A percentile compares a stretch with the other conserved stretches of the same genome.
phyloP scores from a whole-genome alignment of 2,888 invertebrate species.

The Cosmia trapezina region DNA sequence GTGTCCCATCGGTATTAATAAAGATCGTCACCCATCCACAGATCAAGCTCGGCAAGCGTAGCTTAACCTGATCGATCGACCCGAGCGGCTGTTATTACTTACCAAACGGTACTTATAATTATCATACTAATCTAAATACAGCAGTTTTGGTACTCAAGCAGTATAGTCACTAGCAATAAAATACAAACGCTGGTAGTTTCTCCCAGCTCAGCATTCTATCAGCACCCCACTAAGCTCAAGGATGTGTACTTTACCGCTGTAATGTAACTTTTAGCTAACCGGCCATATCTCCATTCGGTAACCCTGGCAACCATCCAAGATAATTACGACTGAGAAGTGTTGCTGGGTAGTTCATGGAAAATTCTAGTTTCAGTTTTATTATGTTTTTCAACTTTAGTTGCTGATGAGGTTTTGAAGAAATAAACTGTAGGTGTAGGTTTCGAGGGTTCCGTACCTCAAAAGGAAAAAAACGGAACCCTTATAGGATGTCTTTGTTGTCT shows the following conservation, averaged over 20 bases:
- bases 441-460: no score
- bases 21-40: no score
- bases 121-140: no score
- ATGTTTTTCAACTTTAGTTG: conserved; percentile 10
- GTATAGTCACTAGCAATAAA: neutral
- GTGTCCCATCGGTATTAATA: no score
- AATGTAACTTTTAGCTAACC: conserved; percentile 59
- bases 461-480: no score
- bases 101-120: no score
- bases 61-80: no score
- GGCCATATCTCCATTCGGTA: conserved; percentile 52
- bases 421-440: conserved; percentile 88
- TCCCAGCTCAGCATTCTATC: conserved; percentile 17
- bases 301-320: conserved; percentile 61
- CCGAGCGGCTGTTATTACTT: no score
- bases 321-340: conserved; percentile 59
- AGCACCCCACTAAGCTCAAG: conserved; percentile 17
- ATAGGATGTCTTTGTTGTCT: no score
- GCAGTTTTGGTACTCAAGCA: no score
- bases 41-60: no score
- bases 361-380: conserved; percentile 35
- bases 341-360: conserved; percentile 43
- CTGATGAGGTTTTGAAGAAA: conserved; percentile 7
- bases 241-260: conserved; percentile 41
- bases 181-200: neutral